Base-by-base conservation (phyloP, 2,113 vertebrate genomes). In the Chiloscyllium plagiosum region DNA sequence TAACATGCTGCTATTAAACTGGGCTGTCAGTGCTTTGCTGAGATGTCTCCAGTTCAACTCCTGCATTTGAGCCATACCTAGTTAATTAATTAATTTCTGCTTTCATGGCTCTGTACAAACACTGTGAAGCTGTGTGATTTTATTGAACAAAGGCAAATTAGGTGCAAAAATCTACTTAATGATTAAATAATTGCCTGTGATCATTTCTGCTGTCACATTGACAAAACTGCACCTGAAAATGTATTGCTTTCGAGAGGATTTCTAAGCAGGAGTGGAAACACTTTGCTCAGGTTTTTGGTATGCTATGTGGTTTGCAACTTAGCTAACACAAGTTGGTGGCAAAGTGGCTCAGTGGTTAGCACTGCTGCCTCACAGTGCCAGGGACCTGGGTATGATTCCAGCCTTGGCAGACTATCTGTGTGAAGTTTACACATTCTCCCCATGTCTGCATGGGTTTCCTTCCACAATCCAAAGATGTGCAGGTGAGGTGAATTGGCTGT, bases 1-100 rank as follows among this genome's bases (percentile, higher is more conserved):
- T 97, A 97, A 96, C 47, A 96, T 96, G 80, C 96, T 96, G 50
- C 96, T 97, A 97, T 97, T 97, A 96, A 97, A 96, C 92, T 96
- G 10, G 96, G 96, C 96, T 94, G 96, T 22, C 22, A 96, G 56
- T 96, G 83, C 85, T 96, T 96, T 97, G 69, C 95, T 89, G 17
- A 96, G 72, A 65, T 90, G 37, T 26, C 83, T 50, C 96, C 96
- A 96, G 96, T 96, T 95, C 76, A 90, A 66, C 76, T 96, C 87
- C 26, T 96, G 68, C 96, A 96, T 97, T 96, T 85, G 95, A 86
- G 66, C 65, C 65, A 26, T 94, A 96, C 47, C 96, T 68, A 94
- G 22, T 76, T 69, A 96, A 1, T 96, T 56, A 96, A 97, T 96
- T 96, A 96, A 70, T 96, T 97, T 97, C 96, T 97, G 80, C 94